Conservation (phyloP, 2,113 vertebrate species). For the Podarcis cretensis region DNA sequence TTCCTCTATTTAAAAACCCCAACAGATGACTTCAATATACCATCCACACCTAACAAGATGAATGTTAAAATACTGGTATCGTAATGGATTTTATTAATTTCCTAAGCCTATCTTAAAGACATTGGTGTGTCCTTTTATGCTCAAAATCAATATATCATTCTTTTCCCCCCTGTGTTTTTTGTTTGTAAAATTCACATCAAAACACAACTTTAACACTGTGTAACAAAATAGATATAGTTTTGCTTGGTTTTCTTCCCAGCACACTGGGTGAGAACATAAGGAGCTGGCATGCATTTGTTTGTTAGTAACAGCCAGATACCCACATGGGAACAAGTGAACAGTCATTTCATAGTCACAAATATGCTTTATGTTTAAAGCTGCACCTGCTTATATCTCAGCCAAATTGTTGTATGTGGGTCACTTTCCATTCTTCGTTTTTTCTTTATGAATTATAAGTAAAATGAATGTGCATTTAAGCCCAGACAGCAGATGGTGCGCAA, state of each 20-base stretch:
- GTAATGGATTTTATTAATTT: background rate
- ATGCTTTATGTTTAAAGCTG: constrained; percentile 68
- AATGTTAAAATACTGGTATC: background rate
- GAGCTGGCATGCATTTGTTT: constrained; percentile 51
- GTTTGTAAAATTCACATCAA: background rate
- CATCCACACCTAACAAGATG: background rate
- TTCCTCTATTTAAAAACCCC: too few relatives aligned
- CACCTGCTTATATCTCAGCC: constrained; percentile 68
- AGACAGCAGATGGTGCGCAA: constrained; percentile 77
- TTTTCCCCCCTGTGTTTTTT: too few relatives aligned
- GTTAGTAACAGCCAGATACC: constrained; percentile 53
- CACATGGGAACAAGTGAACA: constrained; percentile 60
- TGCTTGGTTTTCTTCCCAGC: background rate
- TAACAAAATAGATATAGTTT: constrained; percentile 19
- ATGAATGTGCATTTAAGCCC: constrained; percentile 72
- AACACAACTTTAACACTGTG: background rate
- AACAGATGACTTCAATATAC: too few relatives aligned
- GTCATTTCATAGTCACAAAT: constrained; percentile 66
- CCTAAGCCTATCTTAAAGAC: background rate
- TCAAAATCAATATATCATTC: background rate
- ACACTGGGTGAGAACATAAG: constrained; percentile 34
- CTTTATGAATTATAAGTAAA: constrained; percentile 75
- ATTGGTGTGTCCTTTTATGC: background rate
- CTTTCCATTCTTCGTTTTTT: constrained; percentile 69
- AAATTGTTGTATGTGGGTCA: constrained; percentile 68